phyloP scores from a whole-genome alignment of 2,113 vertebrate species.

The Oreotrochilus melanogaster region DNA sequence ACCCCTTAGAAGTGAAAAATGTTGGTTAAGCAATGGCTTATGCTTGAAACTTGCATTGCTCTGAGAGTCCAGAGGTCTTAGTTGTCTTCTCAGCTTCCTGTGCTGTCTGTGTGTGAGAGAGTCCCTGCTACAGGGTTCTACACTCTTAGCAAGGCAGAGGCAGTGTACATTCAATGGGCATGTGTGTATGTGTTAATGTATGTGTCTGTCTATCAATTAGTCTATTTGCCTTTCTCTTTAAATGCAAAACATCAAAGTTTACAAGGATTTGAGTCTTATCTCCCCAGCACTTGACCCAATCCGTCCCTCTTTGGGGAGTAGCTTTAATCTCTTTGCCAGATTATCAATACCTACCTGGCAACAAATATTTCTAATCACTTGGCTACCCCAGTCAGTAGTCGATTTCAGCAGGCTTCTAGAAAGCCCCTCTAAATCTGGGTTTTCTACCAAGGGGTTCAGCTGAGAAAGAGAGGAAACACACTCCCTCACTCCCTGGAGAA shows the following conservation, averaged over 20 bases:
- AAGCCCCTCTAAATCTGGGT: neutral
- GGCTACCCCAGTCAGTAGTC: neutral
- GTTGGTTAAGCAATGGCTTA: neutral
- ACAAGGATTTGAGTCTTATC: neutral
- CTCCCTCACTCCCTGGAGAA: neutral
- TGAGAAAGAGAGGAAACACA: neutral
- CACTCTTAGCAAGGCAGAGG: neutral
- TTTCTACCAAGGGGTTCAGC: neutral
- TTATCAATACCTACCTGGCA: neutral
- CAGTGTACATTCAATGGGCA: neutral
- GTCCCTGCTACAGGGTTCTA: neutral
- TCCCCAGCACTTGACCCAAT: neutral
- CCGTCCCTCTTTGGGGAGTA: neutral
- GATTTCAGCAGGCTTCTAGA: neutral
- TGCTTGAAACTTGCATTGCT: neutral
- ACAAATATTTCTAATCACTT: neutral
- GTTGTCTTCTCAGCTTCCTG: neutral
- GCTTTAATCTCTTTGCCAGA: neutral
- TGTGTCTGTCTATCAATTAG: neutral
- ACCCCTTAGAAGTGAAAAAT: neutral
- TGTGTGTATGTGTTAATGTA: neutral
- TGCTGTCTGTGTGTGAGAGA: neutral
- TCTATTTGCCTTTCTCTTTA: neutral
- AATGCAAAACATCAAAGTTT: neutral
- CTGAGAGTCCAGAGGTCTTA: neutral